Evolutionary conservation across 2,797 vertebrate species (phyloP).

Genomic region (Notolepis coatsorum): DNA sequence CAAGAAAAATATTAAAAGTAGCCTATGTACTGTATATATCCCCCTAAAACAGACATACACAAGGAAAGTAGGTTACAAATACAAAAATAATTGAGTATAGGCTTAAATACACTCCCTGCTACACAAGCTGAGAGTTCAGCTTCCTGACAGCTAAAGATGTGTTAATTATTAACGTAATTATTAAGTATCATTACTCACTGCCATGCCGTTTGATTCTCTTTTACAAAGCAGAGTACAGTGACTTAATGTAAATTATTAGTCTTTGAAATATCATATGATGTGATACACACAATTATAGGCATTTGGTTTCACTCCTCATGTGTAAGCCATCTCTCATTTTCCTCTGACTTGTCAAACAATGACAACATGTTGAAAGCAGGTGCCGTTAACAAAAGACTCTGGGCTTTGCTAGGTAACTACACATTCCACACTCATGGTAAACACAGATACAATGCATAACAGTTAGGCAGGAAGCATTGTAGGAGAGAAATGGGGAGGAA

Average conservation of each 20-base stretch:
- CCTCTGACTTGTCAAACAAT: slow-evolving; percentile 46
- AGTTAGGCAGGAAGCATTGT: slow-evolving; percentile 24
- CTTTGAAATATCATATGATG: neutral
- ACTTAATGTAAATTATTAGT: neutral
- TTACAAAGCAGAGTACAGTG: neutral
- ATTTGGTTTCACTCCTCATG: neutral
- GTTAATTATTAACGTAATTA: neutral
- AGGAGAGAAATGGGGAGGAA: slow-evolving; percentile 6
- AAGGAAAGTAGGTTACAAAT: too few relatives aligned
- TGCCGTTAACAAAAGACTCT: slow-evolving; percentile 49
- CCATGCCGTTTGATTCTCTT: neutral
- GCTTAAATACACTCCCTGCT: too few relatives aligned
- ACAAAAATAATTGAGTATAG: too few relatives aligned
- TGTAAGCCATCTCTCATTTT: slow-evolving; percentile 48
- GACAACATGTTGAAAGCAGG: slow-evolving; percentile 44
- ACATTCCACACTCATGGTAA: slow-evolving; percentile 40
- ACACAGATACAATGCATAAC: slow-evolving; percentile 31
- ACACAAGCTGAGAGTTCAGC: too few relatives aligned
- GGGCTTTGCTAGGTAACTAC: slow-evolving; percentile 61
- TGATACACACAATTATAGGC: neutral
- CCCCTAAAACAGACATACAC: too few relatives aligned
- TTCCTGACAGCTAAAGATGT: too few relatives aligned
- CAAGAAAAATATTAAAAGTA: too few relatives aligned
- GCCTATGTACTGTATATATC: too few relatives aligned
- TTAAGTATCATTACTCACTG: neutral